These are phyloP conservation scores for Pangasius larnaudii DNA, from an alignment of 2,797 vertebrate species.

Conservation along the genomic window DNA sequence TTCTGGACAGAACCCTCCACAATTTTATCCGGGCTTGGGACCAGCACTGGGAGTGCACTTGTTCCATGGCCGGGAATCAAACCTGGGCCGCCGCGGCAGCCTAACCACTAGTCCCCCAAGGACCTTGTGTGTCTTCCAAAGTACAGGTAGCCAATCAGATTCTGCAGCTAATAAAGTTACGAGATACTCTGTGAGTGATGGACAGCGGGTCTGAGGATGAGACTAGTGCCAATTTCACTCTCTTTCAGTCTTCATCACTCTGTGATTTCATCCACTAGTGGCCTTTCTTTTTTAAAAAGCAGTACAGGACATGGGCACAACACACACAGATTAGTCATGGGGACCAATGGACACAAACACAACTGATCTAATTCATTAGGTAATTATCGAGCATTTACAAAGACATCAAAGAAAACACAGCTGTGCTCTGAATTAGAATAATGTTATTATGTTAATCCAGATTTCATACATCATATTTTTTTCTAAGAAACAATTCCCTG, in stretches of 20 bases:
- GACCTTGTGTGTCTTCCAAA: no score
- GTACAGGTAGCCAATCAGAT: no score
- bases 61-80: no score
- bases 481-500: neutral
- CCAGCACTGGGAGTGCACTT: no score
- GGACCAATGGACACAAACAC: neutral
- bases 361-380: neutral
- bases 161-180: neutral
- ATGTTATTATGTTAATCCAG: neutral
- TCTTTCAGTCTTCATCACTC: neutral
- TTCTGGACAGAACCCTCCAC: no score
- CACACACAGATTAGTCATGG: no score
- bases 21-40: no score
- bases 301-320: neutral
- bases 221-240: neutral
- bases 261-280: neutral
- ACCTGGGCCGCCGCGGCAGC: no score
- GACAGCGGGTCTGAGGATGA: neutral
- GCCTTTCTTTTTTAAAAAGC: neutral
- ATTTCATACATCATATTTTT: no score
- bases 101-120: no score
- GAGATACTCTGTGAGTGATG: neutral
- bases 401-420: neutral
- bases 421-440: neutral
- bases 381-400: neutral